These are phyloP conservation scores for Diachasmimorpha longicaudata DNA, from an alignment of 1,140 invertebrate species.

Conservation along the genomic window DNA sequence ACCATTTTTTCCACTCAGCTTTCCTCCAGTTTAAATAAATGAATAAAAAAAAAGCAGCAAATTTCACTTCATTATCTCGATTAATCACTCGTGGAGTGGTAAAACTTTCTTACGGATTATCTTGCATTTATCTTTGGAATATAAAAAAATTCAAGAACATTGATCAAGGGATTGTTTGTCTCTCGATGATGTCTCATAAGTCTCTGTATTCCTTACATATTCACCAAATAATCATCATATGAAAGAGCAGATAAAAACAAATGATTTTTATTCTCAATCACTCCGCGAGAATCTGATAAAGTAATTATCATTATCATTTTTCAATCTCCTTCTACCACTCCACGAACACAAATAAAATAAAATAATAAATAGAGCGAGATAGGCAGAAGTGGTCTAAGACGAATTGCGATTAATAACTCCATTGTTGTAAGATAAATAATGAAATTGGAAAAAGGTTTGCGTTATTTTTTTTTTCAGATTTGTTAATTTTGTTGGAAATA, in stretches of 20 bases:
- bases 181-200: no score
- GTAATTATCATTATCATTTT: no score
- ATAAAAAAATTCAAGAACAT: no score
- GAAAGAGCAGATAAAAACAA: no score
- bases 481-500: constrained; percentile 61
- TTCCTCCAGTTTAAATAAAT: neutral
- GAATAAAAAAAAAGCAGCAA: neutral
- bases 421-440: constrained; percentile 36
- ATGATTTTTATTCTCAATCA: no score
- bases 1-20: neutral
- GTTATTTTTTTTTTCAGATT: constrained; percentile 27
- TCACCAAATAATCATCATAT: no score
- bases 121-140: no score
- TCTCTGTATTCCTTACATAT: no score
- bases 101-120: neutral
- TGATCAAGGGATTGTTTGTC: no score
- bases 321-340: neutral
- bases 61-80: neutral
- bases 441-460: constrained; percentile 57
- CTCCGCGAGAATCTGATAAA: no score
- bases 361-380: neutral
- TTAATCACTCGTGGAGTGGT: neutral
- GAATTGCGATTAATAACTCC: neutral
- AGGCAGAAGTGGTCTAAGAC: constrained; percentile 1
- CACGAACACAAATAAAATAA: constrained; percentile 14